Base-by-base conservation (phyloP, 1,140 invertebrate genomes). In the Scaptomyza graminum region DNA sequence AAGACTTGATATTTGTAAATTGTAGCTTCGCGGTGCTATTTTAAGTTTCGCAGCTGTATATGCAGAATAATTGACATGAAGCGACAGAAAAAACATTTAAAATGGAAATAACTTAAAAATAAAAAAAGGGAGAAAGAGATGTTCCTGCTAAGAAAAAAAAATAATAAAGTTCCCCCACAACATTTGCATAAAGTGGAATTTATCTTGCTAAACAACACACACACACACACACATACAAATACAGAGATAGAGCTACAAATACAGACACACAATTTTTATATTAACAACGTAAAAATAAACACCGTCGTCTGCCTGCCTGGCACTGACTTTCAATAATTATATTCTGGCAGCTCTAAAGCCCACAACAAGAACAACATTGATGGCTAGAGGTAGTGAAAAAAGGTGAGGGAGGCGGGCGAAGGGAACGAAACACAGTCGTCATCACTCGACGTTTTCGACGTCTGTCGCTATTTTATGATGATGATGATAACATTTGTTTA, bases 231-330 rank as follows among this genome's bases (percentile, higher is more conserved):
- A n/a, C n/a, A n/a, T n/a, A n/a, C n/a, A n/a, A n/a, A n/a, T n/a
- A n/a, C 15, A 37, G 4, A 44, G 7, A 46, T 13, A 34, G 6
- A 54, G 25, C 12, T n/a, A 25, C 28, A 54, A 41, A 73, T 41
- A 50, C 76, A 83, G 67, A 84, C 68, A 85, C 79, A 73, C 80
- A 80, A 87, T 82, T 88, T 82, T 78, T 87, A 82, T 87, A 88
- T 87, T 87, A 88, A 87, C 82, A 83, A 88, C 82, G 82, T 87
- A 88, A 87, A 88, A 87, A 87, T 87, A 82, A 87, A 88, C 75
- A 71, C 74, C 59, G 47, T 4, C 13, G 15, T 5, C 51, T 43
- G 18, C 18, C 59, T 3, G 55, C 75, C 71, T 83, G 80, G 72
- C 80, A 84, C 60, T 81, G 82, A 85, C 82, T 85, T 87, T 85